phyloP scores from a whole-genome alignment of 2,888 invertebrate species.

The Conomelus anceps region DNA sequence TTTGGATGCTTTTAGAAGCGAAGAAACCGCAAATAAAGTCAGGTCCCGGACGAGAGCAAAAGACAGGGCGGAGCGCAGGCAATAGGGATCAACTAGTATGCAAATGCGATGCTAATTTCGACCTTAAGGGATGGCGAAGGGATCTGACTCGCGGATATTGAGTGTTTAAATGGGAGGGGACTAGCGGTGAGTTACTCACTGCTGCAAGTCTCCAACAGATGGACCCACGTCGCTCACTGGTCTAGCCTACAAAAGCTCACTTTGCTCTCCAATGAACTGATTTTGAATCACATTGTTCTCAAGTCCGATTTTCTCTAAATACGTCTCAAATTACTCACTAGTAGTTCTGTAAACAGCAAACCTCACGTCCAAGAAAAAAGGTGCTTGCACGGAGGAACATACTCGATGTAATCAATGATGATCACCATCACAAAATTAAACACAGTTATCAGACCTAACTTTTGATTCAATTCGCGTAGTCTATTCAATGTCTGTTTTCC shows the following conservation, averaged over 20 bases:
- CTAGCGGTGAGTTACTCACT: conserved; percentile 43
- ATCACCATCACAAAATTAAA: no score
- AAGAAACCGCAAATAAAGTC: conserved; percentile 36
- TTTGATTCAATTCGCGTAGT: no score
- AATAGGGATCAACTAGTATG: conserved; percentile 36
- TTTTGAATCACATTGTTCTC: not conserved
- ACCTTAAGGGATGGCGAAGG: conserved; percentile 3
- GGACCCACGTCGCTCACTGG: conserved; percentile 26
- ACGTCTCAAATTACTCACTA: no score
- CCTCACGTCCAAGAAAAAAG: no score
- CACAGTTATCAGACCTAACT: no score
- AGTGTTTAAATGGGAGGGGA: conserved; percentile 39
- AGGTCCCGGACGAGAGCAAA: conserved; percentile 21
- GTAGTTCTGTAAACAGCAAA: no score
- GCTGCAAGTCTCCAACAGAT: conserved; percentile 31
- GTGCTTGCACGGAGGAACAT: no score
- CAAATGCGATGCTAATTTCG: conserved; percentile 34
- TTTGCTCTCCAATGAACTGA: not conserved
- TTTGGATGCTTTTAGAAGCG: conserved; percentile 34
- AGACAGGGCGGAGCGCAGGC: conserved; percentile 4
- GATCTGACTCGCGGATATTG: conserved; percentile 20
- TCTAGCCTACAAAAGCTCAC: conserved; percentile 40
- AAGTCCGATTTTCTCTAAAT: not conserved
- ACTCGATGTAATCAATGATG: no score
- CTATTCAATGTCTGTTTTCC: no score